phyloP scores from a whole-genome alignment of 2,113 vertebrate genomes.

The Phoxinus phoxinus region DNA sequence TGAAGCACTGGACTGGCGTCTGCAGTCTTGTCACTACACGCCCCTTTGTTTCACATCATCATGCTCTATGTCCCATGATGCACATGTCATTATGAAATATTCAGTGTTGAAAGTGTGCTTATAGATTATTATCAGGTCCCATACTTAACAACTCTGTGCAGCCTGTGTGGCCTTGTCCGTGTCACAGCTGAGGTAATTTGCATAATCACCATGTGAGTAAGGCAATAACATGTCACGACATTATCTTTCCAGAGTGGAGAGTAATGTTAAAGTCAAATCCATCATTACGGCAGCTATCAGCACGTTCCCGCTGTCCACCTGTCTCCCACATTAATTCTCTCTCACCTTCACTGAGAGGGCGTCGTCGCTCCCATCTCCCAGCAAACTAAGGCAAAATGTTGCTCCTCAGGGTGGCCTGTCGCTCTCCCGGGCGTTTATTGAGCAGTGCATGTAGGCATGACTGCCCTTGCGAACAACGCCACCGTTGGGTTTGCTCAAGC shows the following conservation, averaged over 20 bases:
- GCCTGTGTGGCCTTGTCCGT: not conserved
- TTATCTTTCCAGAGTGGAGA: too few species aligned
- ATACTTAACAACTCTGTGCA: not conserved
- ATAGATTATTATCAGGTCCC: not conserved
- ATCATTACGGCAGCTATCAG: slow-evolving; percentile 17
- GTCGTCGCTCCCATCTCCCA: not conserved
- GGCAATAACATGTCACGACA: not conserved
- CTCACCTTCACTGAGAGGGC: slow-evolving; percentile 27
- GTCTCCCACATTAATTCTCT: slow-evolving; percentile 39
- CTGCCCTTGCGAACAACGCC: slow-evolving; percentile 35
- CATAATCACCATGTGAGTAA: not conserved
- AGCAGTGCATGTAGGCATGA: slow-evolving; percentile 25
- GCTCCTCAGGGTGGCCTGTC: slow-evolving; percentile 30
- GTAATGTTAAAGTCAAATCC: slow-evolving; percentile 18
- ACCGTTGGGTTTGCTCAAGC: slow-evolving; percentile 37
- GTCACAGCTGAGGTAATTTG: slow-evolving; percentile 13
- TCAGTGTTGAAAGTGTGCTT: not conserved
- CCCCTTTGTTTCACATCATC: slow-evolving; percentile 28
- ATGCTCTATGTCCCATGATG: slow-evolving; percentile 8
- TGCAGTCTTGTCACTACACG: not conserved
- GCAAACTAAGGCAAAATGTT: slow-evolving; percentile 14
- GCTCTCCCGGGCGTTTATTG: slow-evolving; percentile 41
- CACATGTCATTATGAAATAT: not conserved
- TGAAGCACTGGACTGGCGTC: not conserved
- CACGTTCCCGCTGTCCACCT: not conserved